phyloP scores from a whole-genome alignment of 2,888 invertebrate genomes.

The Epiblema foenella region DNA sequence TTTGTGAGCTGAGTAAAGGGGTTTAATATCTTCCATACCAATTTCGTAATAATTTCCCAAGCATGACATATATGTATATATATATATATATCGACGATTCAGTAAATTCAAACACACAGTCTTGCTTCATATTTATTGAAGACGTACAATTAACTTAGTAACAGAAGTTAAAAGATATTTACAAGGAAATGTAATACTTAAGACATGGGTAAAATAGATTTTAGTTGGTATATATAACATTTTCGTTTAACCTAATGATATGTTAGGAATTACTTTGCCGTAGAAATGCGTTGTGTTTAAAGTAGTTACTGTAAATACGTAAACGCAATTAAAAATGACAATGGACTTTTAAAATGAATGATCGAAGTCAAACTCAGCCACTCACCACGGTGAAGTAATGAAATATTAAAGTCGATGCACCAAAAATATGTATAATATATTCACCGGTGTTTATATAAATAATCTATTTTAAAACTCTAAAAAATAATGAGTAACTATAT shows the following conservation, averaged over 20 bases:
- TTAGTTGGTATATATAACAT: constrained; percentile 44
- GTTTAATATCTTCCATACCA: too few relatives aligned
- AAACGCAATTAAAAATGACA: constrained; percentile 14
- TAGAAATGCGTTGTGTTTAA: constrained; percentile 48
- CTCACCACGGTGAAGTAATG: neutral
- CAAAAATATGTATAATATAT: constrained; percentile 11
- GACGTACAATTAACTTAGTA: constrained; percentile 81
- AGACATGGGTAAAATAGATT: constrained; percentile 63
- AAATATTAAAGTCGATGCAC: constrained; percentile 1
- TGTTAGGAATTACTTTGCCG: constrained; percentile 56
- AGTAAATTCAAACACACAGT: constrained; percentile 49
- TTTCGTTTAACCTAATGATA: constrained; percentile 44
- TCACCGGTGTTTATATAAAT: constrained; percentile 14
- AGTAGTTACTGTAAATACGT: constrained; percentile 42
- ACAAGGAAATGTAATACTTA: constrained; percentile 75
- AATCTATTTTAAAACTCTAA: constrained; percentile 26
- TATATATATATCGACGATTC: neutral
- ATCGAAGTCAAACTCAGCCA: neutral
- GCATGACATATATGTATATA: too few relatives aligned
- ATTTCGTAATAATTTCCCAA: neutral
- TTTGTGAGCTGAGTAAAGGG: neutral
- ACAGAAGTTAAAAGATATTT: constrained; percentile 81
- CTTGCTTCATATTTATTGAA: constrained; percentile 77
- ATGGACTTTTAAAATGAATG: neutral
- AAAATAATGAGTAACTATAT: constrained; percentile 55